phyloP scores from a whole-genome alignment of 2,113 vertebrate species.

The Theropithecus gelada region DNA sequence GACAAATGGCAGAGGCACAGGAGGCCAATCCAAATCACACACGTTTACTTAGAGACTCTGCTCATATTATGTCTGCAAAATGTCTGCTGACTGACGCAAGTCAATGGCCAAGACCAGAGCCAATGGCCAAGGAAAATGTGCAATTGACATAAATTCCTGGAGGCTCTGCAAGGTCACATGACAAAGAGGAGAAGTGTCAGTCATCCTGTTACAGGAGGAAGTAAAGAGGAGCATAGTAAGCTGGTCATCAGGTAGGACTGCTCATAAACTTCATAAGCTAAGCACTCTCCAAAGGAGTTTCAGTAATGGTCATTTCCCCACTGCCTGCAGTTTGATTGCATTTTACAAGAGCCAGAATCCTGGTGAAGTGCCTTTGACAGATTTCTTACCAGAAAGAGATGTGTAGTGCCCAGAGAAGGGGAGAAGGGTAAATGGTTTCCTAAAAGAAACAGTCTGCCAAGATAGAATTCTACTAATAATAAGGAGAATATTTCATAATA shows the following conservation, averaged over 20 bases:
- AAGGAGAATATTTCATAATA: neutral
- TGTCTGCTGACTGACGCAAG: neutral
- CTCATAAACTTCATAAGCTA: neutral
- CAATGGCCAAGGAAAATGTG: neutral
- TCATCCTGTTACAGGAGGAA: fast-evolving
- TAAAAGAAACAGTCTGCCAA: neutral
- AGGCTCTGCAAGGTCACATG: neutral
- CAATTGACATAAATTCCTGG: fast-evolving
- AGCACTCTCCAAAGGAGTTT: neutral
- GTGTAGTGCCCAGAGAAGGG: neutral
- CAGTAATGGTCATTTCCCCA: fast-evolving
- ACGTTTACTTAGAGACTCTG: neutral
- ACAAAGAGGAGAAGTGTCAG: no score
- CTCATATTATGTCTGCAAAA: neutral
- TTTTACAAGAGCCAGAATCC: neutral
- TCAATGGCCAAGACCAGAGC: neutral
- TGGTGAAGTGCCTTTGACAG: neutral
- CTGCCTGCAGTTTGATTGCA: neutral
- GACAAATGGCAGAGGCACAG: neutral
- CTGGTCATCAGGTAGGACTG: fast-evolving
- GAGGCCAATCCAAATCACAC: neutral
- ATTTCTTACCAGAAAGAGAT: neutral
- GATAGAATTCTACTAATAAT: neutral
- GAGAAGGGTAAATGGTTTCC: neutral
- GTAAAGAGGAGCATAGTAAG: neutral